Conservation (phyloP, 2,113 vertebrate genomes). For the Gymnobelideus leadbeateri region DNA sequence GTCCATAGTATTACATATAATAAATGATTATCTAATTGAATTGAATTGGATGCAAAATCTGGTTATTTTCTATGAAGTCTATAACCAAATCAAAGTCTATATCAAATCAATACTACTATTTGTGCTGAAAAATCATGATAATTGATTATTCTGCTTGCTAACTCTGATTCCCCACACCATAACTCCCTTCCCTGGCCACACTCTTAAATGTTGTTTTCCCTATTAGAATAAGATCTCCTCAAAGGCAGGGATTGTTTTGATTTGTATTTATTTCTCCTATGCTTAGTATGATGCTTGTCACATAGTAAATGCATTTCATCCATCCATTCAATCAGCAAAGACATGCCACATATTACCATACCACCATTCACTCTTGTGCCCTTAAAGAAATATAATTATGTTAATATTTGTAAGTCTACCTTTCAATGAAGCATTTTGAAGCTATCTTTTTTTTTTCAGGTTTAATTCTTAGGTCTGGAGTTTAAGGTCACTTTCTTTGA, state of each 20-base stretch:
- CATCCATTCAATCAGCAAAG: not conserved
- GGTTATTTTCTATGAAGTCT: not conserved
- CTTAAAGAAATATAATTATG: constrained; percentile 34
- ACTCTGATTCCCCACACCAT: not conserved
- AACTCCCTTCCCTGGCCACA: not conserved
- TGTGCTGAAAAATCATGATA: not conserved
- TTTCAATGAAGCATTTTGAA: constrained; percentile 48
- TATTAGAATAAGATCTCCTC: not conserved
- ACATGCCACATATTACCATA: not conserved
- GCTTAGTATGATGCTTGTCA: constrained; percentile 26
- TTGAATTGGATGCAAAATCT: not conserved
- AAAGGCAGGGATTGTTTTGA: not conserved
- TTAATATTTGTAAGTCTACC: constrained; percentile 34
- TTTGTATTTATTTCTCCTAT: not conserved
- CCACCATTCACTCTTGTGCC: not conserved
- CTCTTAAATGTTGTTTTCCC: not conserved
- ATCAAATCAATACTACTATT: not conserved
- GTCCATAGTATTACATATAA: not conserved
- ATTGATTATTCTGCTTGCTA: not conserved
- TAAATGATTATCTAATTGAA: not conserved
- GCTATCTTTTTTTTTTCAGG: constrained; percentile 19
- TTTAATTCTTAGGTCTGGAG: constrained; percentile 12
- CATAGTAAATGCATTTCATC: constrained; percentile 22
- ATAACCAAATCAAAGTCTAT: not conserved
- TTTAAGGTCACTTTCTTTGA: constrained; percentile 31